These are phyloP conservation scores for Drosophila nikananu DNA, from an alignment of 1,140 invertebrate genomes.

Conservation along the genomic window DNA sequence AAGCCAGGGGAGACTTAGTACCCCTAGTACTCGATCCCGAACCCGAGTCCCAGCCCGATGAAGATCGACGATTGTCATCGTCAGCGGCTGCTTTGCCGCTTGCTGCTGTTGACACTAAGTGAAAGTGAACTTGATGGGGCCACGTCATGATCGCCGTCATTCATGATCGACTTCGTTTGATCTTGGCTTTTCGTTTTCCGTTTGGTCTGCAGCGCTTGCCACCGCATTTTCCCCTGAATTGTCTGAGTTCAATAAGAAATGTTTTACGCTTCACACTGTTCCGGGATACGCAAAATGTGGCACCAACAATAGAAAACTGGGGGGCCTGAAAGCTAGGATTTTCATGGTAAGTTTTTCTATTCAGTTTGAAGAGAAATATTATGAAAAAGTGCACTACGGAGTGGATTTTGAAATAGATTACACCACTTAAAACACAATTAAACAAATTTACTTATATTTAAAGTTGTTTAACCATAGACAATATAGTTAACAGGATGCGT, in stretches of 20 bases:
- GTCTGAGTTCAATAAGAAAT: slow-evolving; percentile 44
- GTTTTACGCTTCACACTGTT: slow-evolving; percentile 54
- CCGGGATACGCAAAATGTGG: slow-evolving; percentile 40
- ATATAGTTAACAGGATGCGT: too few relatives aligned
- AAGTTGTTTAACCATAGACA: too few relatives aligned
- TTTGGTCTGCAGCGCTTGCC: slow-evolving; percentile 12
- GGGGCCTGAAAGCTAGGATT: slow-evolving; percentile 24
- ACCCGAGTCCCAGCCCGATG: slow-evolving; percentile 42
- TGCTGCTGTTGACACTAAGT: slow-evolving; percentile 77
- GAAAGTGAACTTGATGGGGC: slow-evolving; percentile 83
- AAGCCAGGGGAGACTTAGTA: slow-evolving; percentile 12
- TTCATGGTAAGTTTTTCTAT: slow-evolving; percentile 28
- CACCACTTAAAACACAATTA: too few relatives aligned
- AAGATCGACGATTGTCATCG: slow-evolving; percentile 85
- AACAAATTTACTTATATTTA: too few relatives aligned
- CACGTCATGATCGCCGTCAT: slow-evolving; percentile 47
- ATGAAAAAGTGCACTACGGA: too few relatives aligned
- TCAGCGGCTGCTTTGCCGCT: slow-evolving; percentile 42
- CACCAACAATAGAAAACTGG: slow-evolving; percentile 4
- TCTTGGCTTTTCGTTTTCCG: slow-evolving; percentile 40
- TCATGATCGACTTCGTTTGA: slow-evolving; percentile 49
- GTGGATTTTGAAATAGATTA: too few relatives aligned
- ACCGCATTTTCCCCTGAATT: slow-evolving; percentile 19
- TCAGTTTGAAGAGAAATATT: slow-evolving; percentile 34
- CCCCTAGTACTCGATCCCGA: slow-evolving; percentile 20